Conservation (phyloP, 2,113 vertebrate genomes). For the Cichladusa arquata region DNA sequence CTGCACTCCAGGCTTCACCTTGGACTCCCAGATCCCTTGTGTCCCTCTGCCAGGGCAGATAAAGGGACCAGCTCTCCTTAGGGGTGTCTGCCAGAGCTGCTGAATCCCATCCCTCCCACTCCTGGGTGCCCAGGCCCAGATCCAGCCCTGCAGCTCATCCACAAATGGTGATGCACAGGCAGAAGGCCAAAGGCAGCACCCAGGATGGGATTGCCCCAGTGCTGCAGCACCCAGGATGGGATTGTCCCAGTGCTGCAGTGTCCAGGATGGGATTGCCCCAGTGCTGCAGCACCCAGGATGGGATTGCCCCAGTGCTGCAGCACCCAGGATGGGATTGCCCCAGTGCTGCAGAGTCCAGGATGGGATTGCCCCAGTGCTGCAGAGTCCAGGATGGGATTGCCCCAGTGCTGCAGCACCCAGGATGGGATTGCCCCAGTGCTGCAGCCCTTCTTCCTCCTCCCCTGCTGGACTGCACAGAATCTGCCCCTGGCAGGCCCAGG, state of each 20-base stretch:
- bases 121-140: neutral
- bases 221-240: neutral
- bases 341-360: neutral
- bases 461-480: accelerated
- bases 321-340: too few species aligned
- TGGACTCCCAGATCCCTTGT: neutral
- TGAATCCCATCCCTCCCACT: neutral
- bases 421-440: too few species aligned
- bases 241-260: neutral
- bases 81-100: neutral
- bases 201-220: neutral
- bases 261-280: neutral
- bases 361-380: neutral
- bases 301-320: neutral
- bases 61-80: neutral
- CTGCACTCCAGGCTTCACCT: neutral
- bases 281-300: neutral
- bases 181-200: neutral
- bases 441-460: neutral
- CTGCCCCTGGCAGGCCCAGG: neutral
- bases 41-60: neutral
- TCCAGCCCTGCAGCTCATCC: neutral
- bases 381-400: too few species aligned
- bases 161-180: neutral
- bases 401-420: too few species aligned